These are phyloP conservation scores for Cerastis leucographa DNA, from an alignment of 2,888 invertebrate species.

Conservation along the genomic window DNA sequence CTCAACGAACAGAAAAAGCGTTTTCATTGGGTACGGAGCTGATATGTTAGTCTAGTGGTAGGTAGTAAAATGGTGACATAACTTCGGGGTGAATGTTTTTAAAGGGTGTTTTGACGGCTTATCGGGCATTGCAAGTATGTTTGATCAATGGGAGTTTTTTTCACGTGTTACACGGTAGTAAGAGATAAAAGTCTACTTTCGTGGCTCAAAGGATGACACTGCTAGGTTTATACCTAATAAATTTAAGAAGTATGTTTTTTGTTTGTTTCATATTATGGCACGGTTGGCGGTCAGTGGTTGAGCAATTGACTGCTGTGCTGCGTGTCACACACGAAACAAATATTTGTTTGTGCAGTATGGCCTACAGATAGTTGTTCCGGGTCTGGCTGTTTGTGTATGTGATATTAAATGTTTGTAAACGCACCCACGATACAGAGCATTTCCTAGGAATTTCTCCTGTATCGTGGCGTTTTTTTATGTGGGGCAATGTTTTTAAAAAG, in stretches of 20 bases:
- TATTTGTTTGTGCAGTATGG: too few relatives aligned
- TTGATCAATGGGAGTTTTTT: constrained; percentile 37
- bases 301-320: too few relatives aligned
- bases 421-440: too few relatives aligned
- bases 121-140: constrained; percentile 12
- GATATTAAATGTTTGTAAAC: too few relatives aligned
- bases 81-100: constrained; percentile 53
- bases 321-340: too few relatives aligned
- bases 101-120: constrained; percentile 54
- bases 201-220: neutral
- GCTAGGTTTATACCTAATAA: neutral
- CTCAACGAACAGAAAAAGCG: constrained; percentile 59
- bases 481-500: too few relatives aligned
- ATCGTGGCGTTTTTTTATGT: too few relatives aligned
- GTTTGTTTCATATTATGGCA: neutral
- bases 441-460: too few relatives aligned
- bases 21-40: constrained; percentile 60
- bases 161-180: constrained; percentile 3
- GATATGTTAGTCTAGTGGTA: constrained; percentile 55
- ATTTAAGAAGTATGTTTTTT: neutral
- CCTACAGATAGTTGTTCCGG: too few relatives aligned
- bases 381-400: too few relatives aligned
- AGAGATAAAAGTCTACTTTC: neutral
- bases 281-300: too few relatives aligned
- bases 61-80: constrained; percentile 45